Evolutionary conservation across 2,888 invertebrate genomes (phyloP).

Genomic region (Schizotus pectinicornis): DNA sequence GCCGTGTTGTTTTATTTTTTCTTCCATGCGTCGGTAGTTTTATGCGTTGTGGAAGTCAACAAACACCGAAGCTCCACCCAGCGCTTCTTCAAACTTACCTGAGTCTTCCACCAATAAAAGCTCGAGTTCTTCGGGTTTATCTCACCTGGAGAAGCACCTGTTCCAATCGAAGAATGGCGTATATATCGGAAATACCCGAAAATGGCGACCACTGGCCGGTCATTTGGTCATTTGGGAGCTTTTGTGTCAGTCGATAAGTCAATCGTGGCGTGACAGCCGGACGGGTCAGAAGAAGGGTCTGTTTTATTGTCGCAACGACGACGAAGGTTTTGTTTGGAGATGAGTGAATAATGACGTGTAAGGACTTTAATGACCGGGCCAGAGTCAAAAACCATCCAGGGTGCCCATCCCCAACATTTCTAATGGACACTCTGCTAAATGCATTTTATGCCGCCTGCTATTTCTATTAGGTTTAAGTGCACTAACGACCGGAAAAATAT

Average conservation of each 20-base stretch:
- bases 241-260: not conserved
- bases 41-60: no score
- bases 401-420: slow-evolving; percentile 36
- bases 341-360: slow-evolving; percentile 41
- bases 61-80: no score
- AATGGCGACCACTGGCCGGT: no score
- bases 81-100: not conserved
- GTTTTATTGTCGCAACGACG: slow-evolving; percentile 25
- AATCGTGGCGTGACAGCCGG: slow-evolving; percentile 13
- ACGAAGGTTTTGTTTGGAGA: slow-evolving; percentile 29
- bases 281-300: slow-evolving; percentile 5
- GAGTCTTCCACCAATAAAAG: no score
- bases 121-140: no score
- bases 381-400: slow-evolving; percentile 19
- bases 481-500: not conserved
- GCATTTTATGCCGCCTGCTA: slow-evolving; percentile 34
- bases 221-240: not conserved
- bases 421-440: slow-evolving; percentile 40
- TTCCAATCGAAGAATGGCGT: no score
- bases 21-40: no score
- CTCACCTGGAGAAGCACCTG: no score
- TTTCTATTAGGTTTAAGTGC: slow-evolving; percentile 24
- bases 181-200: no score
- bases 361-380: slow-evolving; percentile 29
- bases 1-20: not conserved